phyloP scores from a whole-genome alignment of 2,888 invertebrate species.

The Oxyscelio sp. region DNA sequence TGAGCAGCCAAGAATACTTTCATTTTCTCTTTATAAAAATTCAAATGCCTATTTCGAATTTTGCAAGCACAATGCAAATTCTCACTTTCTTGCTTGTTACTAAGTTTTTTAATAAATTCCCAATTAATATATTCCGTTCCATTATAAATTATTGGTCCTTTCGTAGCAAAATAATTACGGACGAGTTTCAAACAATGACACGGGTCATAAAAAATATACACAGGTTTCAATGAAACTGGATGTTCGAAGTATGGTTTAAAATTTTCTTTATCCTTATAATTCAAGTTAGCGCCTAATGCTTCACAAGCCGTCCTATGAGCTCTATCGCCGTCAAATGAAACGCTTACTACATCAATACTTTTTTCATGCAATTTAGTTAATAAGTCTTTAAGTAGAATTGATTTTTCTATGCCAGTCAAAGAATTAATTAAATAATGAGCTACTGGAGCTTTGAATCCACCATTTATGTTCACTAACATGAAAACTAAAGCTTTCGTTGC shows the following conservation, averaged over 20 bases:
- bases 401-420: constrained; percentile 38
- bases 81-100: constrained; percentile 75
- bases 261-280: constrained; percentile 11
- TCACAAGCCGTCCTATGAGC: constrained; percentile 22
- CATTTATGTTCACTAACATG: constrained; percentile 62
- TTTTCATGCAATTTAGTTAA: constrained; percentile 30
- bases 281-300: constrained; percentile 42
- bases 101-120: constrained; percentile 72
- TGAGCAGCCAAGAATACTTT: constrained; percentile 76
- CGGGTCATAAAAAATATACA: constrained; percentile 43
- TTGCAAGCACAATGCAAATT: constrained; percentile 76
- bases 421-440: constrained; percentile 53
- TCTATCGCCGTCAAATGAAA: constrained; percentile 58
- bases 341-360: constrained; percentile 44
- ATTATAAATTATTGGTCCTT: constrained; percentile 62
- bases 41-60: constrained; percentile 72
- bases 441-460: constrained; percentile 53
- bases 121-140: constrained; percentile 69
- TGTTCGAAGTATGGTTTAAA: constrained; percentile 36
- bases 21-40: constrained; percentile 77
- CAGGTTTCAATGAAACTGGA: constrained; percentile 22
- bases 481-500: constrained; percentile 64
- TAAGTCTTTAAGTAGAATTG: constrained; percentile 47
- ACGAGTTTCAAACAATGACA: constrained; percentile 50
- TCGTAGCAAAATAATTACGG: constrained; percentile 55